Percentiles rank a stretch among this genome's conserved stretches.
Conservation (phyloP, 2,113 vertebrate species). For the Daphoenositta chrysoptera region DNA sequence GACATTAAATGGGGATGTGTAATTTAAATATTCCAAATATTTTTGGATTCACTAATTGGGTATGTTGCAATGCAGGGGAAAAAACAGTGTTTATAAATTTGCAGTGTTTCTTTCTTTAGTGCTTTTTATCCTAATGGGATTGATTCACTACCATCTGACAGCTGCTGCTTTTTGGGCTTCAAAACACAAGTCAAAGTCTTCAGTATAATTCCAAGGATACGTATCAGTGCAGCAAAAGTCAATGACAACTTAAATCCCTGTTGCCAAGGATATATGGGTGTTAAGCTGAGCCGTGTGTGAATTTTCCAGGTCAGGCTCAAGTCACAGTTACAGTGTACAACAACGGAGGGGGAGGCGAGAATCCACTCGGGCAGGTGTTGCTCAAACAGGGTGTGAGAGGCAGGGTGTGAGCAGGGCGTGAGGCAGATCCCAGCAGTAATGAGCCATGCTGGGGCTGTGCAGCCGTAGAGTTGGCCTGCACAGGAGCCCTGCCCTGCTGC, state of each 20-base stretch:
- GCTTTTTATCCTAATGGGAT: not conserved
- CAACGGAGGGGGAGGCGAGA: not conserved
- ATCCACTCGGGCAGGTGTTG: not conserved
- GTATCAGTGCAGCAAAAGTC: not conserved
- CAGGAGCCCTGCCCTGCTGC: not conserved
- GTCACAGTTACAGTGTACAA: not conserved
- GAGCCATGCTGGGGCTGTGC: not conserved
- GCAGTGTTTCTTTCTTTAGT: not conserved
- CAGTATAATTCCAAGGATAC: not conserved
- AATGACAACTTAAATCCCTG: not conserved
- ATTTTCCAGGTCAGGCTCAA: conserved; percentile 6
- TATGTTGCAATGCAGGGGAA: not conserved
- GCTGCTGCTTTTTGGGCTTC: not conserved
- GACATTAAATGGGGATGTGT: not conserved
- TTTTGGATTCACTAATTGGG: not conserved
- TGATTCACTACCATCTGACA: not conserved
- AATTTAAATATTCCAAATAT: not conserved
- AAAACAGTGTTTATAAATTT: not conserved
- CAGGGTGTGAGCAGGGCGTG: too few relatives aligned
- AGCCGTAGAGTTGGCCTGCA: rapidly evolving
- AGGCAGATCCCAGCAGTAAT: not conserved
- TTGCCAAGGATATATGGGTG: not conserved
- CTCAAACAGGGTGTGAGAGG: not conserved
- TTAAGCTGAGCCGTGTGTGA: not conserved
- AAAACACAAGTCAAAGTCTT: not conserved